Base-by-base conservation (phyloP, 2,888 invertebrate genomes). In the Drosophila incognita region DNA sequence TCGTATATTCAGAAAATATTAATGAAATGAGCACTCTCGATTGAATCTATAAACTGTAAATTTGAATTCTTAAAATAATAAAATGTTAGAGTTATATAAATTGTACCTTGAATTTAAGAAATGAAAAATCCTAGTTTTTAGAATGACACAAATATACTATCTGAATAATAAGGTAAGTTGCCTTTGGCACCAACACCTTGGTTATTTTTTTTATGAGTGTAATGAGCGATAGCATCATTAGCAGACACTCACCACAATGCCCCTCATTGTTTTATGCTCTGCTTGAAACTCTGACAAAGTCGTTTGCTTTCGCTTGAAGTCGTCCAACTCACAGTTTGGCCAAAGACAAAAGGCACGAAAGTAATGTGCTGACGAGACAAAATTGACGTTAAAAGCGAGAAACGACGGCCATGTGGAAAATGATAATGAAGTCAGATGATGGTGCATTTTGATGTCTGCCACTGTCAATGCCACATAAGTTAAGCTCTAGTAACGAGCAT, bases 401-500 rank as follows among this genome's bases (percentile, higher is more conserved):
- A 27, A 27, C 24, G 61, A 24, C 29, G 21, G 29, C n/a, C 38
- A 29, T 48, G 62, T 53, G 51, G 15, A 18, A 35, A 6, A 58
- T 52, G 74, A 27, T 36, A 53, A 49, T 53, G 42, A 74, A 59
- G 31, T 42, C 57, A 42, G 27, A 60, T 58, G 54, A 49, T 63
- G 48, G 60, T 64, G 69, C 74, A 74, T 53, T 75, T 69, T 57
- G 68, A 46, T 64, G 69, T 49, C 49, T 64, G 51, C 31, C 64
- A 40, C 48, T 54, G 60, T 31, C 65, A 71, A 33, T 72, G 71
- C 33, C 72, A 65, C 35, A 31, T 36, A 54, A 13, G 42, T 40
- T 38, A 49, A 53, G 48, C 57, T 73, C 54, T 33, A 71, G 58
- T 49, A 46, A 40, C 33, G 53, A 36, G 49, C 48, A 52, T 60